Base-by-base conservation (phyloP, 2,888 invertebrate species). In the Sepioteuthis lessoniana region DNA sequence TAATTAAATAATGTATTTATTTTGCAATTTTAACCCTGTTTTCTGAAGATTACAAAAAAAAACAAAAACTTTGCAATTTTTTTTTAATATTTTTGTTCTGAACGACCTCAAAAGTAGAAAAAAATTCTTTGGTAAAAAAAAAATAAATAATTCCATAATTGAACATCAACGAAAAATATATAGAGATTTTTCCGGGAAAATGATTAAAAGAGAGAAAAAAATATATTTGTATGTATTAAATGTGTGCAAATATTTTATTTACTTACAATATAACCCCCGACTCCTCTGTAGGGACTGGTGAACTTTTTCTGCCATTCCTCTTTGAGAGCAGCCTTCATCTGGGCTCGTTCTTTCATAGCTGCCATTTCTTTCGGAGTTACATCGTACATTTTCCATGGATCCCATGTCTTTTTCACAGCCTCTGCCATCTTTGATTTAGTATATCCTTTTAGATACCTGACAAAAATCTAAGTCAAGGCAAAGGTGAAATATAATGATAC, bases 221-320 rank as follows among this genome's bases (percentile, higher is more conserved):
- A 46, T 25, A 55, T 55, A 2, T 55, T 28, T 55, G 21, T 55
- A 21, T 25, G 3, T 13, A 13, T 19, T 50, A 19, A 50, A 42
- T 25, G 28, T 28, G 19, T 38, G 16, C 10, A 91, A 38, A 19
- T 42, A 37, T 91, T 21, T 91, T 2, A 42, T 92, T 46, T 46
- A 94, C 95, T 95, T 95, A 95, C 95, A 76, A 98, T 97, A 97
- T 98, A 97, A 93, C 98, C 98, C 95, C 98, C 98, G 97, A 98
- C 98, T 31, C 97, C 97, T 96, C 98, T 98, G 97, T 98, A 98
- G 4, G 99, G 99, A 97, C 98, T 98, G 0, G 98, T 97, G 47
- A 97, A 97, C 96, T 98, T 98, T 97, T 98, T 98, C 42, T 98
- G 96, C 97, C 98, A 99, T 96, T 98, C 98, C n/a, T 97, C 97